Conservation (phyloP, 2,888 invertebrate genomes). For the Ligdia adustata region DNA sequence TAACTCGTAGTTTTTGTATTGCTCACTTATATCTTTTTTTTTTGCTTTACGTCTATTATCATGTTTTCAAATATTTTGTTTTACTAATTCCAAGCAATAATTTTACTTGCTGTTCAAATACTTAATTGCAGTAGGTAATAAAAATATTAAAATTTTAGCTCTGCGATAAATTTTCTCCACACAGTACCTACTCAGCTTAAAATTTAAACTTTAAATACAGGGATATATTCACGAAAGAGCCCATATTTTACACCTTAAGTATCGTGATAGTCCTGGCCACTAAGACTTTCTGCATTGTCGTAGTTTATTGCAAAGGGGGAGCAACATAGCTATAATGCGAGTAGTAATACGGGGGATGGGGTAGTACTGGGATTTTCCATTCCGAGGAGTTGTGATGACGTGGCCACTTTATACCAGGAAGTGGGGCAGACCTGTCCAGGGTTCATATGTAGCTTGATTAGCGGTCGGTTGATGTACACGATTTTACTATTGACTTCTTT, state of each 20-base stretch:
- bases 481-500: too few species aligned
- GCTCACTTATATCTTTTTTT: too few species aligned
- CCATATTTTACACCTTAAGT: not conserved
- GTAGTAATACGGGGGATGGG: not conserved
- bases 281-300: conserved; percentile 1
- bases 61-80: too few species aligned
- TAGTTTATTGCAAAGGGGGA: conserved; percentile 5
- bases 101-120: too few species aligned
- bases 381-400: conserved; percentile 3
- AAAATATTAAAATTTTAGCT: too few species aligned
- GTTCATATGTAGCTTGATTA: not conserved
- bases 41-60: too few species aligned
- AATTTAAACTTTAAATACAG: not conserved
- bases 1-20: too few species aligned
- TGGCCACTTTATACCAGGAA: not conserved
- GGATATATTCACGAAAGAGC: not conserved
- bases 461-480: not conserved
- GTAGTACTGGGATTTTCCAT: conserved; percentile 13
- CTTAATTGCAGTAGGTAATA: too few species aligned
- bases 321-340: not conserved
- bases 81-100: too few species aligned
- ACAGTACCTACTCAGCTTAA: too few species aligned
- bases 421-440: conserved; percentile 6
- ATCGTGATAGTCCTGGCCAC: not conserved
- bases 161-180: too few species aligned